Evolutionary conservation across 2,888 invertebrate species (phyloP).

Genomic region (Caenorhabditis sp.): DNA sequence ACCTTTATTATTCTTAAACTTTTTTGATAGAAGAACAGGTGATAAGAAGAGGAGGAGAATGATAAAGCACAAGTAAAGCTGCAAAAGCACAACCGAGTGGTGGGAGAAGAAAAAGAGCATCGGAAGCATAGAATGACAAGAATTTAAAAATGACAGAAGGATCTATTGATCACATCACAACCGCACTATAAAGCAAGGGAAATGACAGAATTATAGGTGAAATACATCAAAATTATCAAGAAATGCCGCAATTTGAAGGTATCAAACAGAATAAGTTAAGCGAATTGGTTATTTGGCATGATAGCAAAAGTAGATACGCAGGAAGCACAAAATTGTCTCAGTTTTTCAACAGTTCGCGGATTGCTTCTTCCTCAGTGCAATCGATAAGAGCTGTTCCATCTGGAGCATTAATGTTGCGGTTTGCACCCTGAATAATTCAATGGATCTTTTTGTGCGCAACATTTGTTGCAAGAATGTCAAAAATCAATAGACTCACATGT

Average conservation of each 20-base stretch:
- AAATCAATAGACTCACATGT: conserved; percentile 89
- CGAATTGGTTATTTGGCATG: conserved; percentile 13
- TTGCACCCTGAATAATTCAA: conserved; percentile 68
- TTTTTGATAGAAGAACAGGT: conserved; percentile 25
- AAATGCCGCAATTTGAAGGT: conserved; percentile 42
- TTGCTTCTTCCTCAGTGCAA: conserved; percentile 65
- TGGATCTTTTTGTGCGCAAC: no score
- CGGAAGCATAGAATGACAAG: conserved; percentile 55
- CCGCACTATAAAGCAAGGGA: conserved; percentile 41
- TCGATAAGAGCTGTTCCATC: conserved; percentile 69
- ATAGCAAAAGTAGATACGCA: conserved; percentile 1
- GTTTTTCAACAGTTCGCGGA: conserved; percentile 60
- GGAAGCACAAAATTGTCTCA: not conserved
- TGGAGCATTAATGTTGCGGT: conserved; percentile 62
- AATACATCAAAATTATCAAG: conserved; percentile 10
- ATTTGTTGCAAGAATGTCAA: no score
- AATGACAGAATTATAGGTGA: conserved; percentile 7
- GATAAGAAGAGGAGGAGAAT: conserved; percentile 39
- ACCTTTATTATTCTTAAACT: conserved; percentile 42
- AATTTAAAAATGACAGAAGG: conserved; percentile 24
- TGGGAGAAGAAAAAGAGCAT: conserved; percentile 23
- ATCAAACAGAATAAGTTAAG: conserved; percentile 25
- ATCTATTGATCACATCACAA: conserved; percentile 51
- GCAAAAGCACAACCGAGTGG: conserved; percentile 54
- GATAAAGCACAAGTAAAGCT: conserved; percentile 49